Evolutionary conservation across 2,888 invertebrate genomes (phyloP), one percentile per base, ranked within the genome.

Genomic region (Hesperia comma): DNA sequence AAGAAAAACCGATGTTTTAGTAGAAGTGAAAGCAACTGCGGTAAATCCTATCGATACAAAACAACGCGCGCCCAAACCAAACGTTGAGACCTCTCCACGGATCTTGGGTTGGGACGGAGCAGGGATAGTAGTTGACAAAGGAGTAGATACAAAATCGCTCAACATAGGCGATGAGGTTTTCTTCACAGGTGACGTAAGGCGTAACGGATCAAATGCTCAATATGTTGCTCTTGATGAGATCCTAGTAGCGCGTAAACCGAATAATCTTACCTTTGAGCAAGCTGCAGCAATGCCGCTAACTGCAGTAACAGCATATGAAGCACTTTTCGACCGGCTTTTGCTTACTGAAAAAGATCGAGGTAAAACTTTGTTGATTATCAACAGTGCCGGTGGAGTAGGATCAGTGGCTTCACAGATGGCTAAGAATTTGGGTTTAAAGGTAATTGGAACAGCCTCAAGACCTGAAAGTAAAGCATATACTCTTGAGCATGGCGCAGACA

Each of bases 11-110:
- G 88, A 90, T 67, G 81, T 90, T 19, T 76, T 92, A 61, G 79
- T 92, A 1, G 79, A 91, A 80, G 90, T 92, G 10, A 90, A 87
- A 67, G 88, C 92, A n/a, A 81, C 75, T 6, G 77, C 90, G 33
- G 82, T 92, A 5, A 92, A 92, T 71, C 90, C 92, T 6, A 86
- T 91, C 32, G 92, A 92, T 68, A 82, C 87, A 0, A 92, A 91
- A 70, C 71, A 77, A 71, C 79, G 92, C 15, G 87, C 91, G 1
- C 88, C 88, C 2, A 90, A 89, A 68, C 77, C 85, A 1, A 75
- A 74, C 58, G 70, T 85, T n/a, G 87, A 88, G 76, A 69, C 74
- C 0, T 63, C 73, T 1, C 85, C 90, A 0, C 79, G 83, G 32
- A 86, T 92, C 64, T 77, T 92, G 26, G 92, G 92, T 55, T 90